Base-by-base conservation (phyloP, 2,888 invertebrate species). In the Halictus quadricinctus region DNA sequence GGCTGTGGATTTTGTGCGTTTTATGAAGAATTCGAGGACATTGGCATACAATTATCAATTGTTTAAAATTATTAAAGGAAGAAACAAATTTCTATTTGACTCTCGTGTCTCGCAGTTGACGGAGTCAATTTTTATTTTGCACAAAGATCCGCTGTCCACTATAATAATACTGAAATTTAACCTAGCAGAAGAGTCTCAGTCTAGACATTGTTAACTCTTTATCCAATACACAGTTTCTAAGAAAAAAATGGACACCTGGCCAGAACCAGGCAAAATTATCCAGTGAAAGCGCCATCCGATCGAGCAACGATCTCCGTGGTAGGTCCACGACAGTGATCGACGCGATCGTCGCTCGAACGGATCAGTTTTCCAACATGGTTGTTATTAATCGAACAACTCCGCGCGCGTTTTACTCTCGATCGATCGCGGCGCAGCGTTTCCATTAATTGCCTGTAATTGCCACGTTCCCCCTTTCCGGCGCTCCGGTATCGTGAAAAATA, bases 361-460 rank as follows among this genome's bases (percentile, higher is more conserved):
- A 66, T 66, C 36, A 29, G 21, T 66, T 66, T 66, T 66, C 66
- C 66, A 66, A 1, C 36, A 15, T 15, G 60, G 60, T 60, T 13
- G 60, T 60, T 60, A 60, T 66, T 66, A 29, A 66, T 66, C 66
- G 21, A 36, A 21, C 18, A 29, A 36, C 66, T 36, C 29, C 10
- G 54, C 3, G 54, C 66, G 36, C 3, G 36, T 66, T 36, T 36
- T 66, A 36, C 41, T 69, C 72, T 48, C 48, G 21, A 8, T 46
- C 75, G 15, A 43, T n/a, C 21, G 66, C 41, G 66, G 69, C 75
- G 48, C n/a, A 41, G 43, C 80, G 58, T 73, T 48, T 81, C 75
- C 50, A 72, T 80, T 64, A 81, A 83, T 83, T 66, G 36, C 83
- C n/a, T 48, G 69, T 64, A 43, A 83, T 72, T 69, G 50, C 72